Evolutionary conservation across 2,113 vertebrate species (phyloP), one percentile per base, ranked within the genome.

Genomic region (Plecturocebus donacophilus): DNA sequence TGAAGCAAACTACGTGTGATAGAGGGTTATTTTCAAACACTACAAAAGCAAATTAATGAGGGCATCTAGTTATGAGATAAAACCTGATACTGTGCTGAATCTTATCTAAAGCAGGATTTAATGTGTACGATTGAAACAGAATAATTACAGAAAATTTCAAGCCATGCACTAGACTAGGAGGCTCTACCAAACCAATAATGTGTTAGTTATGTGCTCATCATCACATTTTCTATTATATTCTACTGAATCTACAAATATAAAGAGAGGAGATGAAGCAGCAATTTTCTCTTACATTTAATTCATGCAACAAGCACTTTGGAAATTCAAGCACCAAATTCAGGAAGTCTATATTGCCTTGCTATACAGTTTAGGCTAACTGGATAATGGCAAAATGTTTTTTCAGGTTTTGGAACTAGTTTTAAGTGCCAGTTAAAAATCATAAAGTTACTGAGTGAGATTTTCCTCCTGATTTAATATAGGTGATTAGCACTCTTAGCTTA

Each of bases 11-110:
- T n/a, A 5, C 40, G 45, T 75, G 61, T 19, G 12, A 49, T 82
- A 54, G 64, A 93, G 75, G 49, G 23, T 42, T 79, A 79, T 94
- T 97, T 96, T 89, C 86, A 95, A 86, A 70, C 30, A 70, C 54
- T 47, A 87, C 6, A 75, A 87, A 86, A 77, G 16, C 47, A 96
- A 93, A 97, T 96, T 95, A 93, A 90, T 0, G 35, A 93, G 95
- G 83, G 20, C 40, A 64, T 81, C 56, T 76, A 42, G 23, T 83
- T 96, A 52, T 56, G 73, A 85, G 45, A 66, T 61, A 92, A 97
- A 97, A 42, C 49, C 83, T 49, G 73, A 66, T 84, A 45, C 35
- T 40, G 56, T 68, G 27, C 32, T 40, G 38, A 73, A 73, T 90
- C 79, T 85, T 76, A 25, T 49, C 23, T 75, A 80, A 94, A 71